Evolutionary conservation across 1,140 invertebrate species (phyloP), one percentile per base, ranked within the genome.

Genomic region (Hormaphis cornu): DNA sequence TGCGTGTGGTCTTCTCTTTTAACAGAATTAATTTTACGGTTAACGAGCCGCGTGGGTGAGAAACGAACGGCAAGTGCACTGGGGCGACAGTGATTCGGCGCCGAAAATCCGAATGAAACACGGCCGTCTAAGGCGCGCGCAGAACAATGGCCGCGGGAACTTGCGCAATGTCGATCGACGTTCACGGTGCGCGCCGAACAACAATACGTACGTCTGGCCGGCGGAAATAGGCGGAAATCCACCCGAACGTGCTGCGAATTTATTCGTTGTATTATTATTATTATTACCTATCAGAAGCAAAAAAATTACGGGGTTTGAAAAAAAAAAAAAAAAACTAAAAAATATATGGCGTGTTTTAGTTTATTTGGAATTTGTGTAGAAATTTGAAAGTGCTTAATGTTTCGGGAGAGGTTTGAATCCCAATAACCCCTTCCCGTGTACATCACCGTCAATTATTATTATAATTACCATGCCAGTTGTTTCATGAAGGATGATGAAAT

Each of bases 21-120:
- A 66, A 66, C 50, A 50, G 44, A 50, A 66, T 66, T 66, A 50
- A 66, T 66, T 66, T 66, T 66, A 66, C 61, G 61, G 61, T 50
- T 22, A 50, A 66, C 18, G 44, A 44, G n/a, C 48, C 61, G 26
- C 26, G 42, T 26, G 44, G 18, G 28, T 16, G 61, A 66, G 61
- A 66, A 66, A 66, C 44, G 50, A 66, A 66, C 42, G 28, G 44
- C 42, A 66, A 22, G 59, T 48, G 59, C 59, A 63, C 20, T 20
- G 59, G 59, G 46, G 59, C 59, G 33, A 63, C 42, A 48, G 59
- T 63, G 59, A 63, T 63, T 63, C 18, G 59, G 59, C 59, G 59
- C 59, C 59, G 42, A 46, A 44, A 30, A 30, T 24, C 9, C 3
- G 28, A 28, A 46, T n/a, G 28, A 46, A 63, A 46, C 7, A 63